These are phyloP conservation scores for Pituophis catenifer DNA, from an alignment of 2,113 vertebrate species.

Conservation along the genomic window DNA sequence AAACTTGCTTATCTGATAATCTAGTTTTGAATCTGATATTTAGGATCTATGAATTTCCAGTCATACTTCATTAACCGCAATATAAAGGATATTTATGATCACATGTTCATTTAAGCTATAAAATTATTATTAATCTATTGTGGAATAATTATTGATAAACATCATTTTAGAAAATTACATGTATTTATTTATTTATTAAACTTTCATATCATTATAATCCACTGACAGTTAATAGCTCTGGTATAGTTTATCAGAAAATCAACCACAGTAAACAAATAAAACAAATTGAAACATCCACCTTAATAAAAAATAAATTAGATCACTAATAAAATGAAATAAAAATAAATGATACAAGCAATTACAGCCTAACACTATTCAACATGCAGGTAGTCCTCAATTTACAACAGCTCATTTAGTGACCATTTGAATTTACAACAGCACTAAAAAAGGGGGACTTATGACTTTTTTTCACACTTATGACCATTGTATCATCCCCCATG, in stretches of 20 bases:
- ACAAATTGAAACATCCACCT: background rate
- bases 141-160: background rate
- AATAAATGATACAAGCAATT: background rate
- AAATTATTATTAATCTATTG: conserved; percentile 11
- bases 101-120: background rate
- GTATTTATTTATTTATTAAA: background rate
- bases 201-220: background rate
- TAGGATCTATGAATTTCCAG: conserved; percentile 7
- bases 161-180: background rate
- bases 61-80: background rate
- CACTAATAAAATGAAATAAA: background rate
- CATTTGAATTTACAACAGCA: background rate
- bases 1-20: background rate
- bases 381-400: too few species aligned
- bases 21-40: conserved; percentile 16
- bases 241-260: background rate
- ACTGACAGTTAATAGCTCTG: background rate
- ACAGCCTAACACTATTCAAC: background rate
- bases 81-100: conserved; percentile 22
- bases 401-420: too few species aligned
- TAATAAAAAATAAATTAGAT: background rate
- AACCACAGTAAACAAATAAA: background rate
- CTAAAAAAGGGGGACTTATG: background rate
- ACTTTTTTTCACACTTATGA: background rate
- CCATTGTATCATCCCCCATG: background rate